A percentile compares a stretch with the other conserved stretches of the same genome.
These are phyloP conservation scores for Blastobasis adustella DNA, from an alignment of 2,888 invertebrate species.

Conservation along the genomic window DNA sequence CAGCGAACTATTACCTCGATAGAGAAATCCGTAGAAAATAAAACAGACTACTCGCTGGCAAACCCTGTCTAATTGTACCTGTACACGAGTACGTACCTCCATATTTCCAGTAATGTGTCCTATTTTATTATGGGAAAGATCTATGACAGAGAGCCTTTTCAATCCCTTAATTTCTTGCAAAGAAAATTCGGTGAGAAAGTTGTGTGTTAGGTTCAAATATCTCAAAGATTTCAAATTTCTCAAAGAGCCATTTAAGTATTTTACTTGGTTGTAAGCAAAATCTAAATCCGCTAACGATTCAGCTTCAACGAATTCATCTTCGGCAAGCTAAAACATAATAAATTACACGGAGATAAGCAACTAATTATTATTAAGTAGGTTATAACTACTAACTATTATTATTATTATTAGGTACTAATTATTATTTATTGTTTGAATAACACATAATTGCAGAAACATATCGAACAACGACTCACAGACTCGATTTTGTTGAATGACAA, in stretches of 20 bases:
- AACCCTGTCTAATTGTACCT: neutral
- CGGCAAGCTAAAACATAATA: conserved; percentile 69
- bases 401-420: neutral
- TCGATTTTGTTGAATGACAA: conserved; percentile 84
- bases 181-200: conserved; percentile 84
- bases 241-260: conserved; percentile 82
- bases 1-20: no score
- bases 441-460: neutral
- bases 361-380: neutral
- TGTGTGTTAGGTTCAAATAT: conserved; percentile 84
- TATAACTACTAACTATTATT: neutral
- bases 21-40: no score
- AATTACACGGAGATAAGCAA: neutral
- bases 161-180: conserved; percentile 86
- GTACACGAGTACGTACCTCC: conserved; percentile 62
- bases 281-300: conserved; percentile 81
- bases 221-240: conserved; percentile 79
- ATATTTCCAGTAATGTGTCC: conserved; percentile 78
- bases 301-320: conserved; percentile 84
- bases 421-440: neutral
- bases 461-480: conserved; percentile 68
- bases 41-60: neutral
- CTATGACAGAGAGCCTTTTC: conserved; percentile 80
- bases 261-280: conserved; percentile 82
- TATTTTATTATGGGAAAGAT: conserved; percentile 86